Evolutionary conservation across 2,113 vertebrate species (phyloP).

Genomic region (Colistium nudipinnis): DNA sequence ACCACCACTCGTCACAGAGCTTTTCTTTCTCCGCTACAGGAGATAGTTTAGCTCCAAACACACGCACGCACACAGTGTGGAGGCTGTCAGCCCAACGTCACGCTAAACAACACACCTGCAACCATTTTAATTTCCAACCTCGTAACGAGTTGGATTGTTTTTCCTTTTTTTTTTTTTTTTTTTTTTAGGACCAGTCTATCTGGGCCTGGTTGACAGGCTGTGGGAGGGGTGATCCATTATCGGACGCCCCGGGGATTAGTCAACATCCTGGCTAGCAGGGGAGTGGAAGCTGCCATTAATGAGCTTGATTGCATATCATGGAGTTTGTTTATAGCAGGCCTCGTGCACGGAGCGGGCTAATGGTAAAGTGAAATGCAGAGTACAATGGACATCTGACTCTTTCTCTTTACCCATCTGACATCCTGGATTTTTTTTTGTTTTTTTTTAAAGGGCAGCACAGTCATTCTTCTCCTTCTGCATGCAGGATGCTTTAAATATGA

Average conservation of each 20-base stretch:
- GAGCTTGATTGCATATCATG: not conserved
- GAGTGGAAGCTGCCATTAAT: constrained; percentile 1
- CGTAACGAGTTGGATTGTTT: not conserved
- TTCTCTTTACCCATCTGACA: too few species aligned
- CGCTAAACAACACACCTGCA: not conserved
- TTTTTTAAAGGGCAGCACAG: too few species aligned
- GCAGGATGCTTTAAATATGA: too few species aligned
- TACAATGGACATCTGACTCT: not conserved
- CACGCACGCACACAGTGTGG: not conserved
- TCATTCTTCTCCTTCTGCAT: too few species aligned
- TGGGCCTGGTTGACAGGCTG: constrained; percentile 48
- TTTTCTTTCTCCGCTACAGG: not conserved
- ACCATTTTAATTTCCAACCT: not conserved
- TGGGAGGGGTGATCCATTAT: constrained; percentile 59
- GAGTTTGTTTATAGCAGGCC: not conserved
- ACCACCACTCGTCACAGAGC: constrained; percentile 15
- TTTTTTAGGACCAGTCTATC: not conserved
- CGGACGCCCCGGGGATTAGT: constrained; percentile 34
- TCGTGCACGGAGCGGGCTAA: not conserved
- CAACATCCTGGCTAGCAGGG: constrained; percentile 33
- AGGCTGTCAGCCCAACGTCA: not conserved
- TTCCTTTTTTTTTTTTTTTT: too few species aligned
- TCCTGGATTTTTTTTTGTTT: too few species aligned
- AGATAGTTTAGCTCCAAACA: not conserved
- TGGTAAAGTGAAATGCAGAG: not conserved